Evolutionary conservation across 1,140 invertebrate species (phyloP).

Genomic region (Hermetia illucens): DNA sequence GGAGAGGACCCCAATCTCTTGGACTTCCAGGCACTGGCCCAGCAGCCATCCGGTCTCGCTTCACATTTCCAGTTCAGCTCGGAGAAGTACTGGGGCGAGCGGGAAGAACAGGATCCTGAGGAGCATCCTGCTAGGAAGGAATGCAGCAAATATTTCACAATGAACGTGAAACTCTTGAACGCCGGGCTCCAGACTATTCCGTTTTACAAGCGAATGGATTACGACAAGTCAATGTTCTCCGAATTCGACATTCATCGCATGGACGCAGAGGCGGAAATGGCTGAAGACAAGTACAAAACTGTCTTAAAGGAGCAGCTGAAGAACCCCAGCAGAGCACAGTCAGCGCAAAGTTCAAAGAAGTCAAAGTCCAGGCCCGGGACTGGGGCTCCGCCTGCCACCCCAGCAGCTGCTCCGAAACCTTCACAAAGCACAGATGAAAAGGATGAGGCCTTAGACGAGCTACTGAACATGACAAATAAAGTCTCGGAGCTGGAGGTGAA

Average conservation of each 20-base stretch:
- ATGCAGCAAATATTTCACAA: conserved; percentile 24
- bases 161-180: conserved; percentile 18
- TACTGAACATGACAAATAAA: conserved; percentile 8
- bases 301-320: conserved; percentile 6
- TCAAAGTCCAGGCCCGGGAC: conserved; percentile 3
- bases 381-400: background rate
- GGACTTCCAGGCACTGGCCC: conserved; percentile 9
- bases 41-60: conserved; percentile 18
- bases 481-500: conserved; percentile 5
- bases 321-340: conserved; percentile 2
- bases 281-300: conserved; percentile 18
- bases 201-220: conserved; percentile 28
- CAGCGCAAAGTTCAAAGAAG: conserved; percentile 8
- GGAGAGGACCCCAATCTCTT: background rate
- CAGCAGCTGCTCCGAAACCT: background rate
- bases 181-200: conserved; percentile 23
- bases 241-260: conserved; percentile 15
- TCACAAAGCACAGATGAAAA: too few relatives aligned
- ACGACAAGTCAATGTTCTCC: conserved; percentile 16
- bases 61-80: conserved; percentile 22
- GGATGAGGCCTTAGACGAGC: conserved; percentile 8
- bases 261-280: conserved; percentile 18
- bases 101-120: conserved; percentile 10
- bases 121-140: conserved; percentile 14
- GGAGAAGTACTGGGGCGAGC: conserved; percentile 21